phyloP scores from a whole-genome alignment of 2,888 invertebrate species.

The Acronicta leporina region DNA sequence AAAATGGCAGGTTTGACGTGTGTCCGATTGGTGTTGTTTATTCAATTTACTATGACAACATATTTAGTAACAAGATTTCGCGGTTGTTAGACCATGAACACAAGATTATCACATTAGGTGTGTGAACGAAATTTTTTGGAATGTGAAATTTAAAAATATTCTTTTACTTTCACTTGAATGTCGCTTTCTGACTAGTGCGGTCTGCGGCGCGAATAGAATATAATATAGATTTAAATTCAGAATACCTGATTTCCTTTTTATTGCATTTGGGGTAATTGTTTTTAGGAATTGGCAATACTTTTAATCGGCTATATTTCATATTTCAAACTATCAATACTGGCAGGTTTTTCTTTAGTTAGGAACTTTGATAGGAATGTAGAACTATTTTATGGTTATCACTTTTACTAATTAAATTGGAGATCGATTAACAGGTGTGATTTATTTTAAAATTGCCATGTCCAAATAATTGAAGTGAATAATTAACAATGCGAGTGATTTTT shows the following conservation, averaged over 20 bases:
- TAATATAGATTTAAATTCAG: slow-evolving; percentile 62
- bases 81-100: slow-evolving; percentile 70
- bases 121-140: slow-evolving; percentile 76
- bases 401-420: background rate
- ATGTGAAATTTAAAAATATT: slow-evolving; percentile 63
- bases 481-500: slow-evolving; percentile 11
- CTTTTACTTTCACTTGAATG: slow-evolving; percentile 75
- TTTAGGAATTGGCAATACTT: slow-evolving; percentile 40
- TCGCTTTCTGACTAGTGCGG: slow-evolving; percentile 74
- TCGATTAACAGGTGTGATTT: background rate
- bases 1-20: slow-evolving; percentile 32
- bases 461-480: background rate
- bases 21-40: slow-evolving; percentile 39
- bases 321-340: slow-evolving; percentile 16
- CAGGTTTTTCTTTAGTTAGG: slow-evolving; percentile 10
- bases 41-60: slow-evolving; percentile 70
- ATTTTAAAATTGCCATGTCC: slow-evolving; percentile 1
- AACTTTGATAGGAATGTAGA: slow-evolving; percentile 12
- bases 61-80: slow-evolving; percentile 69
- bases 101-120: slow-evolving; percentile 76
- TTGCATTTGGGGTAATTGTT: slow-evolving; percentile 42
- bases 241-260: slow-evolving; percentile 58
- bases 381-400: slow-evolving; percentile 3
- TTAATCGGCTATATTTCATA: slow-evolving; percentile 22
- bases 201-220: slow-evolving; percentile 54